These are phyloP conservation scores for Alfaro cultratus DNA, from an alignment of 2,797 vertebrate species.

Conservation along the genomic window DNA sequence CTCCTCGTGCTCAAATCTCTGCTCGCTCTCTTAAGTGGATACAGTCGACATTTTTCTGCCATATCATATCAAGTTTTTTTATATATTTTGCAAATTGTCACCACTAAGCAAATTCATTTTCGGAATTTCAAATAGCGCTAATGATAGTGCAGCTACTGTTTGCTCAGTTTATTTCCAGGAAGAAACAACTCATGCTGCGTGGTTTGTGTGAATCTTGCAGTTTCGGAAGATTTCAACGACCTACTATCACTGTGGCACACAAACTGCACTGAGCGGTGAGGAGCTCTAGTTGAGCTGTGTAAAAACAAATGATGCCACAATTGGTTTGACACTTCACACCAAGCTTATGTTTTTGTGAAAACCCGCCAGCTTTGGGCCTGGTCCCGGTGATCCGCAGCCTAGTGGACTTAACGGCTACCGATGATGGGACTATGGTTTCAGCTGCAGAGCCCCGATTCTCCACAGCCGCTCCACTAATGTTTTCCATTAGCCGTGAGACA, in stretches of 20 bases:
- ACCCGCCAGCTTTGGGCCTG: conserved; percentile 5
- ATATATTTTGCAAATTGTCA: no score
- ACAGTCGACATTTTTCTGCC: no score
- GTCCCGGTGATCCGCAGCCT: conserved; percentile 23
- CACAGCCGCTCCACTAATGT: conserved; percentile 42
- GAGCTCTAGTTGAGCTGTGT: neutral
- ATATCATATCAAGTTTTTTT: no score
- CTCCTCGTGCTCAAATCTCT: no score
- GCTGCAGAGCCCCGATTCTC: conserved; percentile 28
- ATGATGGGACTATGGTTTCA: neutral
- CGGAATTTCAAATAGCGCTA: no score
- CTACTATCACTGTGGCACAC: neutral
- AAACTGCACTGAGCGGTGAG: neutral
- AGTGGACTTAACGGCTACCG: conserved; percentile 22
- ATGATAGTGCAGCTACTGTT: no score
- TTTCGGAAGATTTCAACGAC: neutral
- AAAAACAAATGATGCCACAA: neutral
- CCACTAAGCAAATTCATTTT: no score
- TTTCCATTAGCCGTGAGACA: conserved; percentile 53
- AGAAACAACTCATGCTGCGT: neutral
- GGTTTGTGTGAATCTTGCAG: neutral
- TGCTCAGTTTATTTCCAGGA: neutral
- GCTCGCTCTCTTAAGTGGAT: no score
- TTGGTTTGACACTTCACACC: neutral
- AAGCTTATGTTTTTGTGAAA: neutral